Conservation (phyloP, 2,888 invertebrate species). For the Stenichneumon culpator region DNA sequence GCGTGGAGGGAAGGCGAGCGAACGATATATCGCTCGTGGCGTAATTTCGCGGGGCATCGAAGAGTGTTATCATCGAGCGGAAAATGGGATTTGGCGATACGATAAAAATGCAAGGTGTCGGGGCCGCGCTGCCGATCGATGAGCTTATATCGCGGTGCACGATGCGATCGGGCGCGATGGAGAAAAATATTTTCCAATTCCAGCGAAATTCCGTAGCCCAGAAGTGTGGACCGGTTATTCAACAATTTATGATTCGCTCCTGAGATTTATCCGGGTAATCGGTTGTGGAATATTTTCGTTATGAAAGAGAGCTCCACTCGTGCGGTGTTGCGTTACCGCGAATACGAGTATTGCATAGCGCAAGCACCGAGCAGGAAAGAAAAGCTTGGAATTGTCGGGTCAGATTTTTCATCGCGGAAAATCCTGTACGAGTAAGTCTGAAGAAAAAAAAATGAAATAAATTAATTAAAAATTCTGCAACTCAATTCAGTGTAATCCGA, state of each 20-base stretch:
- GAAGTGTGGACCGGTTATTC: neutral
- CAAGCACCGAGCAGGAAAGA: too few relatives aligned
- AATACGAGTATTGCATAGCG: too few relatives aligned
- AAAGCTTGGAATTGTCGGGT: too few relatives aligned
- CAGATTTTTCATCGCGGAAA: too few relatives aligned
- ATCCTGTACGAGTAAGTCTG: too few relatives aligned
- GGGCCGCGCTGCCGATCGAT: neutral
- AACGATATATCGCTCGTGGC: constrained; percentile 13
- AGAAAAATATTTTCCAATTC: constrained; percentile 1
- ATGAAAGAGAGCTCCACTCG: neutral
- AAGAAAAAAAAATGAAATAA: too few relatives aligned
- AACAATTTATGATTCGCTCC: neutral
- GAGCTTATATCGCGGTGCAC: neutral
- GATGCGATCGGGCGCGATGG: neutral
- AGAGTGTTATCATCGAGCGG: constrained; percentile 6
- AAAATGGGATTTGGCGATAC: constrained; percentile 49
- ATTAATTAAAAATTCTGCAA: too few relatives aligned
- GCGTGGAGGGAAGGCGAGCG: neutral
- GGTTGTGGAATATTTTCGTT: neutral
- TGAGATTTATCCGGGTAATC: neutral
- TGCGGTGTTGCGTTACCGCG: constrained; percentile 20
- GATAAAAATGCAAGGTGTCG: constrained; percentile 35
- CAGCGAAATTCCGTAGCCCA: neutral
- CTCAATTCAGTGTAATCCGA: too few relatives aligned
- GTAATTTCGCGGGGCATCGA: constrained; percentile 27